Evolutionary conservation across 2,888 invertebrate genomes (phyloP).

Genomic region (Platycheirus rosarum): DNA sequence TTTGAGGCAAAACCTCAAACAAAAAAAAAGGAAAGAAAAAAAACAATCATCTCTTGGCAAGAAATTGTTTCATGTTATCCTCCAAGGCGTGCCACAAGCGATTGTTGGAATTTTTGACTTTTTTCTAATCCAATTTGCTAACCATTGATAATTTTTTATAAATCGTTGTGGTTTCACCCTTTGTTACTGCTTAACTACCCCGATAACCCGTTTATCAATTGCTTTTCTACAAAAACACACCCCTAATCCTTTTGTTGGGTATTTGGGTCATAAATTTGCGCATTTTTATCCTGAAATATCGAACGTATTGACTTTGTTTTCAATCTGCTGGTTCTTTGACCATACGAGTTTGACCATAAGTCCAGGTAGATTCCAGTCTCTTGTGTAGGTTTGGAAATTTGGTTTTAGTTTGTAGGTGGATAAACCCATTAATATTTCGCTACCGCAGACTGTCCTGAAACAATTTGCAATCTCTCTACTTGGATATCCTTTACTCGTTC

Average conservation of each 20-base stretch:
- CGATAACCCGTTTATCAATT: slow-evolving; percentile 61
- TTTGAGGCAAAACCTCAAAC: neutral
- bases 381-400: slow-evolving; percentile 20
- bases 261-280: slow-evolving; percentile 59
- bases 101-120: slow-evolving; percentile 63
- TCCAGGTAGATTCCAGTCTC: slow-evolving; percentile 42
- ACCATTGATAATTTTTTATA: slow-evolving; percentile 66
- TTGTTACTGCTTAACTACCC: slow-evolving; percentile 58
- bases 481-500: neutral
- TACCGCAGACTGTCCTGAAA: slow-evolving; percentile 58
- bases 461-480: slow-evolving; percentile 42
- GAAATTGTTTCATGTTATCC: slow-evolving; percentile 55
- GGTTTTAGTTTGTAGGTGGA: slow-evolving; percentile 63
- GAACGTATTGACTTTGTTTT: slow-evolving; percentile 48
- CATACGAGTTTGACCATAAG: slow-evolving; percentile 8
- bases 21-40: slow-evolving; percentile 24
- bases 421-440: slow-evolving; percentile 72
- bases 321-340: neutral
- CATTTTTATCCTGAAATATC: slow-evolving; percentile 31
- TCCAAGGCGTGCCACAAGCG: slow-evolving; percentile 45
- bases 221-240: slow-evolving; percentile 68
- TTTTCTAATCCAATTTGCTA: slow-evolving; percentile 69
- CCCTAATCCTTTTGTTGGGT: slow-evolving; percentile 60
- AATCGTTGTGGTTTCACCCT: slow-evolving; percentile 54
- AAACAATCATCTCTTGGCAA: slow-evolving; percentile 29